Evolutionary conservation across 2,113 vertebrate species (phyloP), one percentile per base, ranked within the genome.

Genomic region (Corvus moneduloides): DNA sequence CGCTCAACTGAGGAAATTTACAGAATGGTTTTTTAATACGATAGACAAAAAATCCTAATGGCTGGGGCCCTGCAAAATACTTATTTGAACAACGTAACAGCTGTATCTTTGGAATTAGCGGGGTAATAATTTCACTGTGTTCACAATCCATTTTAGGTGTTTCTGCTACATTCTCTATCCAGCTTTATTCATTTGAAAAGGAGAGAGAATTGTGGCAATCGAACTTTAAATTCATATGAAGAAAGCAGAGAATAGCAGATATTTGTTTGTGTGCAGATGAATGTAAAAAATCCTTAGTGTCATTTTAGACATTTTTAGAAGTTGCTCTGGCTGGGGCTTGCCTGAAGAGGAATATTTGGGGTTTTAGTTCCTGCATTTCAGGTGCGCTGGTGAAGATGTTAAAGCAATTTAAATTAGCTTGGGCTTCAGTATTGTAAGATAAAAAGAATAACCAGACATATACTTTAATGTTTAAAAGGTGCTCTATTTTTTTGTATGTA

Each of bases 1-100:
- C 0, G 99, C 99, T 55, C 99, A 99, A 95, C 98, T 99, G 97
- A 98, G 99, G 96, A 99, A 98, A 96, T 99, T 99, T 98, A 99
- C 99, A 0, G 99, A 99, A 96, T 99, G 99, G 99, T 99, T 99
- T 97, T 99, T 99, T 98, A 99, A 98, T 97, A 98, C 98, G 3
- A 98, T 99, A 17, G 99, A 99, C 97, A 99, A 99, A 95, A 99
- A 99, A 92, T 98, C 97, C 19, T 98, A 98, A 96, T 82, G 54
- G 16, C 55, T 55, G 43, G 48, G 63, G 49, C 80, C 64, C 75
- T 68, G 44, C 76, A 82, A 93, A 64, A 62, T 33, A 7, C 24
- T 35, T 63, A 27, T 22, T 84, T 79, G 73, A 95, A 52, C 64
- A 84, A 87, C 9, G 1, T 75, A 94, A 95, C 90, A 74, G 21